Evolutionary conservation across 2,797 vertebrate genomes (phyloP), one percentile per base, ranked within the genome.

Genomic region (Manis pentadactyla): DNA sequence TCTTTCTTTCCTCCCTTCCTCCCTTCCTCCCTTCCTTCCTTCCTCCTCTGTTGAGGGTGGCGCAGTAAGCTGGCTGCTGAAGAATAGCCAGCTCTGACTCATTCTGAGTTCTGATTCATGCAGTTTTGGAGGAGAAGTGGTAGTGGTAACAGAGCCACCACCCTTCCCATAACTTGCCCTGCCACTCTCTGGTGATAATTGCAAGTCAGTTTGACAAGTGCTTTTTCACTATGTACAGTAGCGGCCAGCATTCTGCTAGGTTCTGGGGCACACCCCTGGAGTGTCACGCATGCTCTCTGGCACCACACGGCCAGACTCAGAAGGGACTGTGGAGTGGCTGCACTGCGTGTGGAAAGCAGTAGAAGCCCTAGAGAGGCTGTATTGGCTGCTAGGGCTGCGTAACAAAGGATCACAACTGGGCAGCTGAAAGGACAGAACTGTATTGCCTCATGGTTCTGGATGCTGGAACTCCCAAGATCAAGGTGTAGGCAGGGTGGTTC

Each of bases 291-390:
- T 5, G 19, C 10, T 21, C 7, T 31, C 19, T 90, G 51, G 34
- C 18, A 4, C 49, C 39, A 14, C 57, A 19, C 4, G 42, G 25
- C 73, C n/a, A 34, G 37, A n/a, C 7, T 51, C 61, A 0, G 0
- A 17, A 21, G 68, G 61, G 49, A 18, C 5, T 9, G 7, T 2
- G 15, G 17, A 27, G 14, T 7, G 1, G 18, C 37, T 18, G 7
- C 7, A 1, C 5, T 19, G 7, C 1, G 0, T 19, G 2, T 7
- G 57, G 25, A 53, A 63, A 17, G 55, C 2, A 42, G 12, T 2
- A n/a, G 25, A 42, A 75, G 57, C 51, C 13, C 25, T 64, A 6
- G 6, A 71, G 75, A 49, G 34, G 7, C 23, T n/a, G 7, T 27
- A 18, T 59, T 59, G 2, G 8, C 59, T 63, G 68, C 37, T 23